Percentiles rank a stretch among this genome's conserved stretches.
These are phyloP conservation scores for Opisthograptis luteolata DNA, from an alignment of 2,888 invertebrate species.

Conservation along the genomic window DNA sequence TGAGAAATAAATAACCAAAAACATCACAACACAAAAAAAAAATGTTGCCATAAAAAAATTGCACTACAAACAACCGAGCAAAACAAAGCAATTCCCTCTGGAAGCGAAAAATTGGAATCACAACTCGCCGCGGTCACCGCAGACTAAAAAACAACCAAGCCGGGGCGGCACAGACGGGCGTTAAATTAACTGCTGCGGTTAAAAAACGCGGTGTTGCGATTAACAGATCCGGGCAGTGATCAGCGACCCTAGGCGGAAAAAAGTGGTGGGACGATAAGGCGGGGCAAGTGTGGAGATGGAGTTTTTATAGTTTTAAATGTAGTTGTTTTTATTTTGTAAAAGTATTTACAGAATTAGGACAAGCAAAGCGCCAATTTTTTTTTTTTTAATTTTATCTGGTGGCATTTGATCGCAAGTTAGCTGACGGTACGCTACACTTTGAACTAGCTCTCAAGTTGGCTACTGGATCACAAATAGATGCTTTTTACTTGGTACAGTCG, in stretches of 20 bases:
- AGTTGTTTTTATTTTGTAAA: not conserved
- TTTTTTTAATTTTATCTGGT: too few relatives aligned
- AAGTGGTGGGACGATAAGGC: slow-evolving; percentile 45
- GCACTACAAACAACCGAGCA: too few relatives aligned
- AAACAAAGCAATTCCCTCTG: not conserved
- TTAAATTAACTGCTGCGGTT: slow-evolving; percentile 32
- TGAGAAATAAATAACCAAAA: too few relatives aligned
- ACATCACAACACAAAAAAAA: too few relatives aligned
- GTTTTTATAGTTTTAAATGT: slow-evolving; percentile 6
- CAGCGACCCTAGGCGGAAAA: slow-evolving; percentile 49
- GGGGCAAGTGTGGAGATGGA: slow-evolving; percentile 48
- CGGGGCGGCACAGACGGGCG: slow-evolving; percentile 18
- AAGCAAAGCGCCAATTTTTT: too few relatives aligned
- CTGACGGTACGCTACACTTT: too few relatives aligned
- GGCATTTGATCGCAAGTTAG: too few relatives aligned
- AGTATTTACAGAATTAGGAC: too few relatives aligned
- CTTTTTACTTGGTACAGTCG: too few relatives aligned
- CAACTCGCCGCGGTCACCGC: slow-evolving; percentile 10
- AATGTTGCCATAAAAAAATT: too few relatives aligned
- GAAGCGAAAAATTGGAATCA: slow-evolving; percentile 6
- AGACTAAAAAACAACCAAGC: slow-evolving; percentile 16
- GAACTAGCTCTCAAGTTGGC: too few relatives aligned
- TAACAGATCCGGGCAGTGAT: slow-evolving; percentile 54
- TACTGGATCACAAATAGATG: too few relatives aligned
- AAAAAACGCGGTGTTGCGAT: slow-evolving; percentile 58